These are phyloP conservation scores for Leucophenga maculata DNA, from an alignment of 2,888 invertebrate genomes.

Conservation along the genomic window DNA sequence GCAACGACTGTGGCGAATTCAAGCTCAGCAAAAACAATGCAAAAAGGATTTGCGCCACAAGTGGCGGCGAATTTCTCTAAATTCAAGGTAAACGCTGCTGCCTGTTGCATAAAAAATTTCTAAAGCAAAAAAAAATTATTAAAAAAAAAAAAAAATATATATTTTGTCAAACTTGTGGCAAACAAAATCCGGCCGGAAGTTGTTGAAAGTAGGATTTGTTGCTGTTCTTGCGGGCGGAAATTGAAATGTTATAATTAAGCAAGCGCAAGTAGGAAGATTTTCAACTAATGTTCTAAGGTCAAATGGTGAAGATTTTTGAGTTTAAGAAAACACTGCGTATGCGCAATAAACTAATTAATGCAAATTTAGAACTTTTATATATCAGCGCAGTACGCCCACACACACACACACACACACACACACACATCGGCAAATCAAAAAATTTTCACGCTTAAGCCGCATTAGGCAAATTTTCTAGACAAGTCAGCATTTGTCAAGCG, in stretches of 20 bases:
- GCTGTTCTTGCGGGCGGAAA: slow-evolving; percentile 5
- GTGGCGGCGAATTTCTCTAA: slow-evolving; percentile 42
- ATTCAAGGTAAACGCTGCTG: slow-evolving; percentile 11
- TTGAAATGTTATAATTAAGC: slow-evolving; percentile 25
- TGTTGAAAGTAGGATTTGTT: neutral
- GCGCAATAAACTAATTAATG: slow-evolving; percentile 9
- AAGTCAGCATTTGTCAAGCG: too few species aligned
- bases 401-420: too few species aligned
- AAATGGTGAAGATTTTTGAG: neutral
- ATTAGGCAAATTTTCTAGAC: too few species aligned
- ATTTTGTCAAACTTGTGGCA: slow-evolving; percentile 8
- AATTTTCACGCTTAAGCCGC: too few species aligned
- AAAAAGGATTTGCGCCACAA: slow-evolving; percentile 44
- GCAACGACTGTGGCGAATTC: slow-evolving; percentile 14
- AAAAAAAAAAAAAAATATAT: too few species aligned
- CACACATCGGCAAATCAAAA: neutral
- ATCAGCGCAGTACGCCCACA: slow-evolving; percentile 21
- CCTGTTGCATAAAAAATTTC: neutral
- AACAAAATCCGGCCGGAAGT: slow-evolving; percentile 14
- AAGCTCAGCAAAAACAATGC: slow-evolving; percentile 3
- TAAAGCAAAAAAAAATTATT: neutral
- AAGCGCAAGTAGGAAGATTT: neutral
- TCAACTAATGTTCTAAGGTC: neutral
- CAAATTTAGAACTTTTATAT: neutral
- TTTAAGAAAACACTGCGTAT: neutral